phyloP scores from a whole-genome alignment of 2,113 vertebrate species.

The Sceloporus undulatus region DNA sequence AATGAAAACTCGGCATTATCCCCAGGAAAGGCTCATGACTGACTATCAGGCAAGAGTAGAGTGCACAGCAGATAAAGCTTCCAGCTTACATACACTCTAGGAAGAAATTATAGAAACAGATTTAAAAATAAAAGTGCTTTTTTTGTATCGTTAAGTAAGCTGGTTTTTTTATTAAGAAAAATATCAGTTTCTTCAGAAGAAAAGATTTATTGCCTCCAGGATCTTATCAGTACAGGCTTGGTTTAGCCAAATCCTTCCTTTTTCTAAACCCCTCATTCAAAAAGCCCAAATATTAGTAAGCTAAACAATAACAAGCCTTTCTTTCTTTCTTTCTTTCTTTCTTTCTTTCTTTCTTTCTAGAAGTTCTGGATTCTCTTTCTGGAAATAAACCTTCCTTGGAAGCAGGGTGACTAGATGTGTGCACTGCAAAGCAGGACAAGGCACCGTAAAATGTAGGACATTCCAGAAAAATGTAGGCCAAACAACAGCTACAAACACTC shows the following conservation, averaged over 20 bases:
- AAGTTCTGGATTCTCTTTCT: conserved; percentile 1
- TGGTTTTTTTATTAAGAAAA: neutral
- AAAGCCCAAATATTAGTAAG: conserved; percentile 12
- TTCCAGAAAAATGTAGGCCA: too few relatives aligned
- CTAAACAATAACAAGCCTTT: conserved; percentile 29
- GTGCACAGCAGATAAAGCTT: conserved; percentile 25
- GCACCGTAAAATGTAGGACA: too few relatives aligned
- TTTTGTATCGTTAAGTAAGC: conserved; percentile 50
- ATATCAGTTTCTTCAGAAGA: conserved; percentile 44
- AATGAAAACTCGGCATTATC: conserved; percentile 28
- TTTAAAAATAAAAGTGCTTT: conserved; percentile 49
- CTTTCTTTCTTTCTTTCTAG: conserved; percentile 13
- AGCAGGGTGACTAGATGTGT: neutral
- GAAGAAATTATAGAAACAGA: conserved; percentile 42
- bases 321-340: neutral
- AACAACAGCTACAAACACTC: too few relatives aligned
- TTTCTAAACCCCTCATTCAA: conserved; percentile 48
- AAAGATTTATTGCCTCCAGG: conserved; percentile 47
- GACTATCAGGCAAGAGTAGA: conserved; percentile 17
- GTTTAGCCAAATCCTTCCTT: conserved; percentile 51
- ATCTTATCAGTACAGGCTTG: conserved; percentile 48
- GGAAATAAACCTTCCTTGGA: neutral
- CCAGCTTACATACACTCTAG: conserved; percentile 36
- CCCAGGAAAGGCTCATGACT: conserved; percentile 13
- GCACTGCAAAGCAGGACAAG: too few relatives aligned